A percentile compares a stretch with the other conserved stretches of the same genome.
Evolutionary conservation across 1,140 invertebrate genomes (phyloP).

Genomic region (Pteromalus puparum): DNA sequence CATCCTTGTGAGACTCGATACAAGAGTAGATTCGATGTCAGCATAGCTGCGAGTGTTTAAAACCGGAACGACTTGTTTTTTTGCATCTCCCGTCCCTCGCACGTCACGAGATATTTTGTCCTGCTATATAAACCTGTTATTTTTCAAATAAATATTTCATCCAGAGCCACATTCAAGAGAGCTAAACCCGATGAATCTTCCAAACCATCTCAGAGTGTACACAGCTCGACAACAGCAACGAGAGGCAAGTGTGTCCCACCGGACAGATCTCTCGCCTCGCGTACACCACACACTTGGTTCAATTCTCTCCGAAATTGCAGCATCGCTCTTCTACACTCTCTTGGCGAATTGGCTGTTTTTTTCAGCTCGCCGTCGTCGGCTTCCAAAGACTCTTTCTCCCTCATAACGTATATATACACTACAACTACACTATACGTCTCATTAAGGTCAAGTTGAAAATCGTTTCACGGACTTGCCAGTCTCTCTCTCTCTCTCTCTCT

Average conservation of each 20-base stretch:
- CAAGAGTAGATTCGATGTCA: slow-evolving; percentile 45
- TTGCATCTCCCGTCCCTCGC: neutral
- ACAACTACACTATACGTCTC: slow-evolving; percentile 39
- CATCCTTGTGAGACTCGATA: slow-evolving; percentile 37
- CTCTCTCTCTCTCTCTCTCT: neutral
- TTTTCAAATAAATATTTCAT: too few relatives aligned
- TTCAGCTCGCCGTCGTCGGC: neutral
- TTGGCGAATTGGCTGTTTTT: neutral
- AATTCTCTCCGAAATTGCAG: neutral
- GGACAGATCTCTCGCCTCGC: neutral
- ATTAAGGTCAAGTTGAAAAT: slow-evolving; percentile 66
- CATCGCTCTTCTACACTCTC: neutral
- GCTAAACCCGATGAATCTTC: neutral
- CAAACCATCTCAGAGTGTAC: too few relatives aligned
- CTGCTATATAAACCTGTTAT: neutral
- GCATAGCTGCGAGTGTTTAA: neutral
- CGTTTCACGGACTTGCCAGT: slow-evolving; percentile 62
- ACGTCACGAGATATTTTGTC: slow-evolving; percentile 25
- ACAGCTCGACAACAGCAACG: too few relatives aligned
- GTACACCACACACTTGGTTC: neutral
- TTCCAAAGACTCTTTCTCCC: neutral
- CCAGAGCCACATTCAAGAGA: too few relatives aligned
- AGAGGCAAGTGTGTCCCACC: neutral
- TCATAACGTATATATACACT: neutral
- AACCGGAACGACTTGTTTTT: slow-evolving; percentile 38